Evolutionary conservation across 2,888 invertebrate genomes (phyloP).

Genomic region (Thymelicus sylvestris): DNA sequence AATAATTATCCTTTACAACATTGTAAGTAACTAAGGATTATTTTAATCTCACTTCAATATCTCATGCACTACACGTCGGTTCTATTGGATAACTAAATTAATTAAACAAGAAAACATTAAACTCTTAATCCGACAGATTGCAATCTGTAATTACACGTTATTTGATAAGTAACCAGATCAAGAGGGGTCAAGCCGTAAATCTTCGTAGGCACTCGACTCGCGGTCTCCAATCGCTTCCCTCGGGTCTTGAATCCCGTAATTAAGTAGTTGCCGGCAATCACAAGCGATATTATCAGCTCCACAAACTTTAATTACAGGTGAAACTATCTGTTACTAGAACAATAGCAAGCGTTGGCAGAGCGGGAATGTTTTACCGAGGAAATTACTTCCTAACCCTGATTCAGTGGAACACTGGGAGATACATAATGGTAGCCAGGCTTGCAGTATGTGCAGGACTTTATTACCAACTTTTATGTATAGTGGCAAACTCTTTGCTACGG

Average conservation of each 20-base stretch:
- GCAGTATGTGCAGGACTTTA: neutral
- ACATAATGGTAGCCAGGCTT: constrained; percentile 18
- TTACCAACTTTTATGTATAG: constrained; percentile 4
- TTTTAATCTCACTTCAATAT: neutral
- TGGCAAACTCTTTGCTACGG: too few species aligned
- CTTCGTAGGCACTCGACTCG: constrained; percentile 54
- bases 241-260: constrained; percentile 60
- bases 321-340: constrained; percentile 42
- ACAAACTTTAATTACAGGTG: constrained; percentile 69
- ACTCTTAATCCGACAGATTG: constrained; percentile 50
- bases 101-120: constrained; percentile 45
- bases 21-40: neutral
- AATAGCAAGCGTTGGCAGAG: constrained; percentile 33
- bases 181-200: constrained; percentile 74
- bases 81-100: constrained; percentile 36
- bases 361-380: constrained; percentile 37
- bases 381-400: constrained; percentile 37
- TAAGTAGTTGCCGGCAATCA: constrained; percentile 71
- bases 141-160: constrained; percentile 51
- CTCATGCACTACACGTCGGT: too few species aligned
- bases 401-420: constrained; percentile 20
- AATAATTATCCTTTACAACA: too few species aligned
- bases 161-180: constrained; percentile 55
- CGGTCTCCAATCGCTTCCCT: constrained; percentile 56
- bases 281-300: constrained; percentile 64